phyloP scores from a whole-genome alignment of 2,113 vertebrate genomes.

The Chaetodon auriga region DNA sequence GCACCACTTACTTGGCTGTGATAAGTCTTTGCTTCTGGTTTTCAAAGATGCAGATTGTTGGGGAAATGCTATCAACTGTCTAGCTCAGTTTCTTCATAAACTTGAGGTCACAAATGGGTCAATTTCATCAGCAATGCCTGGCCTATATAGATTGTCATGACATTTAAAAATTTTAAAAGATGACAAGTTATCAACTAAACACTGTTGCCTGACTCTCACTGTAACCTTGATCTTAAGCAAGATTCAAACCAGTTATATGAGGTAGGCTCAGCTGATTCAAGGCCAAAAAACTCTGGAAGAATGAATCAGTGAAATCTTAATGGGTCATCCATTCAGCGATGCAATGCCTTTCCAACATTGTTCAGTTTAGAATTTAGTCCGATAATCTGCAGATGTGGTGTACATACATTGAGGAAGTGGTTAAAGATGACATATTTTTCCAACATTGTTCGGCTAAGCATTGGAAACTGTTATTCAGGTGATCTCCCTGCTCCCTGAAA shows the following conservation, averaged over 20 bases:
- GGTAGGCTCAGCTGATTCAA: background rate
- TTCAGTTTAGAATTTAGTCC: background rate
- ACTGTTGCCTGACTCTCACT: background rate
- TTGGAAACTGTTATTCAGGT: background rate
- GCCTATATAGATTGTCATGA: background rate
- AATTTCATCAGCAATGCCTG: background rate
- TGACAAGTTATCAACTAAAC: background rate
- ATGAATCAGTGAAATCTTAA: background rate
- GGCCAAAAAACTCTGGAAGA: background rate
- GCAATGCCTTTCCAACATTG: background rate
- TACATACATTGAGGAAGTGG: background rate
- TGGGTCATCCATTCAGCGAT: background rate
- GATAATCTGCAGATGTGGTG: background rate
- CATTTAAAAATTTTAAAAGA: background rate
- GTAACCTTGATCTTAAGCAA: too few species aligned
- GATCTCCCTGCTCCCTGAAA: background rate
- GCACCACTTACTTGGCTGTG: background rate
- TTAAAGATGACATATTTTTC: background rate
- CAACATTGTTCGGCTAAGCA: background rate
- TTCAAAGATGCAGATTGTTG: background rate
- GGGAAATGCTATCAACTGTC: background rate
- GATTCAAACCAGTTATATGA: background rate
- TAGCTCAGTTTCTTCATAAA: background rate
- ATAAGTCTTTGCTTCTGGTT: background rate
- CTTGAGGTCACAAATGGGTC: constrained; percentile 4